Conservation (phyloP, 92 coral and sea anemone species). For the Porites lobata region DNA sequence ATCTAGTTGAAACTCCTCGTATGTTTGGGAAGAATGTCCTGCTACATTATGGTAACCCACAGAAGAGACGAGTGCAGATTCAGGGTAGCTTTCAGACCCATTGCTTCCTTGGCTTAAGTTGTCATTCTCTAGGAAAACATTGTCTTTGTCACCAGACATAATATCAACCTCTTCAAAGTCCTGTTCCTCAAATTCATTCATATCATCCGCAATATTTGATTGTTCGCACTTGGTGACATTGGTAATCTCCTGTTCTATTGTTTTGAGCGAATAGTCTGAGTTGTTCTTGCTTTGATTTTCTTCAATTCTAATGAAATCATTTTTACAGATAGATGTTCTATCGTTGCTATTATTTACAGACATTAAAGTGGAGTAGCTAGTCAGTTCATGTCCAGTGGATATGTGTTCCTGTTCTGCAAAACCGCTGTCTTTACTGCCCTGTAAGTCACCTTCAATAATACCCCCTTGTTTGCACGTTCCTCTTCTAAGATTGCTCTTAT, state of each 20-base stretch:
- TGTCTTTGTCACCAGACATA: slow-evolving; percentile 4
- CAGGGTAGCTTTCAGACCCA: slow-evolving; percentile 45
- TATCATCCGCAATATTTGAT: not conserved
- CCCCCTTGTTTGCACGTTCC: not conserved
- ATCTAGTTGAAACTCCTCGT: slow-evolving; percentile 42
- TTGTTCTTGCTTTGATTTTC: too few relatives aligned
- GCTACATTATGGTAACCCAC: slow-evolving; percentile 56
- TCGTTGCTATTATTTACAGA: not conserved
- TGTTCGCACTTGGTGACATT: too few relatives aligned
- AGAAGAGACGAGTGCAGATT: slow-evolving; percentile 42
- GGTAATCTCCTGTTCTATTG: too few relatives aligned
- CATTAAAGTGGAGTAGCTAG: not conserved
- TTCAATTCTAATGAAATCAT: not conserved
- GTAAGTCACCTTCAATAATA: slow-evolving; percentile 5
- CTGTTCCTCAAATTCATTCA: slow-evolving; percentile 25
- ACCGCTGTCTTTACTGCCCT: slow-evolving; percentile 56
- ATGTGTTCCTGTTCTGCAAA: slow-evolving; percentile 25
- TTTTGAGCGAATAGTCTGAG: too few relatives aligned
- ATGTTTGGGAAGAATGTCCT: slow-evolving; percentile 23
- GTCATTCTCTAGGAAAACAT: slow-evolving; percentile 17
- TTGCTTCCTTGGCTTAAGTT: slow-evolving; percentile 15
- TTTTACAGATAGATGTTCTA: not conserved
- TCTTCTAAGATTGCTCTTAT: slow-evolving; percentile 11
- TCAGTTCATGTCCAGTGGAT: not conserved
- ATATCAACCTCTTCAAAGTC: slow-evolving; percentile 24